phyloP scores from a whole-genome alignment of 2,888 invertebrate genomes.

The Labia minor region DNA sequence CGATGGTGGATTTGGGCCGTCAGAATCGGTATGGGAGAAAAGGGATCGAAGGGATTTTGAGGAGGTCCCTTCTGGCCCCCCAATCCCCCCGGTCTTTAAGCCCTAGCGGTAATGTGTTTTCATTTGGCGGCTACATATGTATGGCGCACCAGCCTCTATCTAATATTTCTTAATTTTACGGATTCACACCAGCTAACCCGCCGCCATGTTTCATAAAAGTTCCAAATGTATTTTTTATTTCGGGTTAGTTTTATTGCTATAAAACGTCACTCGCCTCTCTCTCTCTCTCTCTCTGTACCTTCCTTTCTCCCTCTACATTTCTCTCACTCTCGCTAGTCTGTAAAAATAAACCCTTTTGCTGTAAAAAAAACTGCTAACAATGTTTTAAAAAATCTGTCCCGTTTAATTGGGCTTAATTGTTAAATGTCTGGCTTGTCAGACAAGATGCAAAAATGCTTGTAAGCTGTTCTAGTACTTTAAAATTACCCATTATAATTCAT shows the following conservation, averaged over 20 bases:
- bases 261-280: conserved; percentile 1
- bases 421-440: not conserved
- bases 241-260: not conserved
- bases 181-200: conserved; percentile 4
- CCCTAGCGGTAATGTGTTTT: not conserved
- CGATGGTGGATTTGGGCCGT: no score
- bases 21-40: no score
- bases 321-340: not conserved
- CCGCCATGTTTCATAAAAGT: conserved; percentile 13
- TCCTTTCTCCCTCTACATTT: not conserved
- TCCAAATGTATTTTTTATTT: conserved; percentile 7
- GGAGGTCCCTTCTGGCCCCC: not conserved
- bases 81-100: not conserved
- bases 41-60: not conserved
- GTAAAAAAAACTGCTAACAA: not conserved
- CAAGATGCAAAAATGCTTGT: not conserved
- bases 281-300: not conserved
- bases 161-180: conserved; percentile 8
- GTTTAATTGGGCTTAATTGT: not conserved
- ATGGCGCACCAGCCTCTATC: not conserved
- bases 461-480: not conserved
- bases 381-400: not conserved
- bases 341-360: not conserved
- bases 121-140: conserved; percentile 4
- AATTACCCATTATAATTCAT: not conserved